phyloP scores from a whole-genome alignment of 2,113 vertebrate species.

The Benitochromis conjunctus region DNA sequence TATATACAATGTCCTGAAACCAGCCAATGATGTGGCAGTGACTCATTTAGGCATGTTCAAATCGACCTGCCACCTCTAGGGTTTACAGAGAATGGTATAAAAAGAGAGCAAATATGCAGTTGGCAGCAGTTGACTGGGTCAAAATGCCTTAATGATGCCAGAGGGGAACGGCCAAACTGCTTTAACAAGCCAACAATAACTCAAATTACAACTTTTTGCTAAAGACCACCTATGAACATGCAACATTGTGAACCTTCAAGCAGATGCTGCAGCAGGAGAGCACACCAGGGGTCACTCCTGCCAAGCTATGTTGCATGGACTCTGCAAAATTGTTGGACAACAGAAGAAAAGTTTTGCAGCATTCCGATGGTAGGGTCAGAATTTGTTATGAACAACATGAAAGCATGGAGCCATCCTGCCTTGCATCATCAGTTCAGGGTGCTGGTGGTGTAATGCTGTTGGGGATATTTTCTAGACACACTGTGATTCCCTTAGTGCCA shows the following conservation, averaged over 20 bases:
- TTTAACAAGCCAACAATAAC: not conserved
- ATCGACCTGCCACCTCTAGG: not conserved
- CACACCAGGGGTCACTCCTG: not conserved
- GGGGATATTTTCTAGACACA: not conserved
- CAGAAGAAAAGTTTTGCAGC: not conserved
- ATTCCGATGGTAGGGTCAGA: not conserved
- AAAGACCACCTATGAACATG: not conserved
- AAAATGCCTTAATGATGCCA: not conserved
- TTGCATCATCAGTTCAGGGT: not conserved
- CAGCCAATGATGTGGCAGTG: not conserved
- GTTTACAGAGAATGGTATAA: not conserved
- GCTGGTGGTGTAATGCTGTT: not conserved
- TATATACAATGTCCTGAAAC: not conserved
- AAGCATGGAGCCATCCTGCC: not conserved
- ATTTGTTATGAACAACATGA: not conserved
- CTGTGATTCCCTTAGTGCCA: not conserved
- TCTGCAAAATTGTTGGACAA: not conserved
- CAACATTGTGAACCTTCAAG: not conserved
- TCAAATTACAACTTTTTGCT: not conserved
- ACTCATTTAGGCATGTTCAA: not conserved
- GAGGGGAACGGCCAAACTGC: not conserved
- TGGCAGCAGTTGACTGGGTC: not conserved
- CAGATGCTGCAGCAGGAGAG: not conserved
- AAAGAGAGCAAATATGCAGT: not conserved
- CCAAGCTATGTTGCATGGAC: not conserved